Evolutionary conservation across 2,797 vertebrate species (phyloP).

Genomic region (Sardinella longiceps): DNA sequence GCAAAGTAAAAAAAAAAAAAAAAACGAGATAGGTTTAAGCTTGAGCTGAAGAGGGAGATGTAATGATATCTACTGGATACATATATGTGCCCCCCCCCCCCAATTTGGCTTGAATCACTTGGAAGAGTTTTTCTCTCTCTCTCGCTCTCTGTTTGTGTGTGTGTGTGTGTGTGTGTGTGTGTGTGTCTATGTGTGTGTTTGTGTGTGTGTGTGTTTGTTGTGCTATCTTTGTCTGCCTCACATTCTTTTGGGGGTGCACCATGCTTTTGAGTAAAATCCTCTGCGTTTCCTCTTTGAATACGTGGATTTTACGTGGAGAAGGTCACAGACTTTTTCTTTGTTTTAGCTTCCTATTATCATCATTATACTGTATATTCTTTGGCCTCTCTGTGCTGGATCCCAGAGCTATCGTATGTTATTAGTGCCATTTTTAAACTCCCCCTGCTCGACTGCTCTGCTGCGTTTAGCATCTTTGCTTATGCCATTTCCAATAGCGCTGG

Average conservation of each 20-base stretch:
- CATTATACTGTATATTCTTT: neutral
- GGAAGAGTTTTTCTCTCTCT: neutral
- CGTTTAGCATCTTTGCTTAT: neutral
- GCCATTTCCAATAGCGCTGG: constrained; percentile 19
- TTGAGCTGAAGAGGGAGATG: neutral
- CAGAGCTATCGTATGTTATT: neutral
- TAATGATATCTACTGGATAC: neutral
- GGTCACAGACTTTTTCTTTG: no score
- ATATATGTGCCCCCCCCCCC: neutral
- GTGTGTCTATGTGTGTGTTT: no score
- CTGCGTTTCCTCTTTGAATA: neutral
- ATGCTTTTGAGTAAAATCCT: no score
- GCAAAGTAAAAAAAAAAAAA: no score
- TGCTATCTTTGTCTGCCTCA: no score
- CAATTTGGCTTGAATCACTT: neutral
- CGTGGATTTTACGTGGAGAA: neutral
- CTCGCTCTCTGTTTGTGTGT: neutral
- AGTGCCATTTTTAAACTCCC: neutral
- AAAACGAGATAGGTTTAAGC: neutral
- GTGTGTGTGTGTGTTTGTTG: no score
- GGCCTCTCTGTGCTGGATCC: neutral
- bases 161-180: no score
- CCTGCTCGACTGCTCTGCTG: neutral
- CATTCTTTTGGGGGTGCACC: no score
- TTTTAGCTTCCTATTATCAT: neutral